Conservation (phyloP, 2,113 vertebrate species). For the Formicarius rufipectus region DNA sequence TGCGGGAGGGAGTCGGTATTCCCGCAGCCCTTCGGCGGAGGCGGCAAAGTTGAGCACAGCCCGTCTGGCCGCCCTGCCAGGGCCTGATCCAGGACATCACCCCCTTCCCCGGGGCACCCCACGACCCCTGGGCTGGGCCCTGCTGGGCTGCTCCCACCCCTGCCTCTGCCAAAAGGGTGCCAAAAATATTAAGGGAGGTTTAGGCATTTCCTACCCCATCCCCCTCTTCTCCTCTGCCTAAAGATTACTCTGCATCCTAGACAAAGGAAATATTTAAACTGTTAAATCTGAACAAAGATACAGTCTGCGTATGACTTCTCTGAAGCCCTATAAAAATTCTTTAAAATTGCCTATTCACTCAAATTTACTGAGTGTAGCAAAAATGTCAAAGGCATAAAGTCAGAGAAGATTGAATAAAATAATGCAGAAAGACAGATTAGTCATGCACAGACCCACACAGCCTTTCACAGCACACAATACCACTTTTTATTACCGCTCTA, state of each 20-base stretch:
- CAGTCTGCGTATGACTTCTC: slow-evolving; percentile 89
- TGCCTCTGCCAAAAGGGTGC: not conserved
- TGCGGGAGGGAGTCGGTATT: not conserved
- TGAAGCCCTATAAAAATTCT: slow-evolving; percentile 99
- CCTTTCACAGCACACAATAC: slow-evolving; percentile 97
- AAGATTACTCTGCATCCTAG: slow-evolving; percentile 89
- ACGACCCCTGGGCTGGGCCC: accelerated
- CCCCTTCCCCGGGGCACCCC: not conserved
- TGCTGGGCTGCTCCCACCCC: accelerated
- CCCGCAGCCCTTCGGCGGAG: not conserved
- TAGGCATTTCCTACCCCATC: slow-evolving; percentile 52
- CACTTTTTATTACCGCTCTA: slow-evolving; percentile 98
- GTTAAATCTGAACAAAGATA: slow-evolving; percentile 99
- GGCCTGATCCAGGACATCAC: not conserved
- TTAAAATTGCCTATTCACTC: slow-evolving; percentile 99
- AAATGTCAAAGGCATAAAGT: slow-evolving; percentile 99
- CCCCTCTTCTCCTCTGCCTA: slow-evolving; percentile 72
- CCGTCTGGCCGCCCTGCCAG: not conserved
- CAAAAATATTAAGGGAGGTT: slow-evolving; percentile 69
- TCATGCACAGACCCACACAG: slow-evolving; percentile 99
- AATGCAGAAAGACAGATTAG: slow-evolving; percentile 99
- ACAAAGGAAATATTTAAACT: slow-evolving; percentile 98
- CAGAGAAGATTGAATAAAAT: slow-evolving; percentile 99
- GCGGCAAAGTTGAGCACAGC: not conserved
- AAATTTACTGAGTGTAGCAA: slow-evolving; percentile 99